Conservation (phyloP, 1,140 invertebrate genomes). For the Grapholita molesta region DNA sequence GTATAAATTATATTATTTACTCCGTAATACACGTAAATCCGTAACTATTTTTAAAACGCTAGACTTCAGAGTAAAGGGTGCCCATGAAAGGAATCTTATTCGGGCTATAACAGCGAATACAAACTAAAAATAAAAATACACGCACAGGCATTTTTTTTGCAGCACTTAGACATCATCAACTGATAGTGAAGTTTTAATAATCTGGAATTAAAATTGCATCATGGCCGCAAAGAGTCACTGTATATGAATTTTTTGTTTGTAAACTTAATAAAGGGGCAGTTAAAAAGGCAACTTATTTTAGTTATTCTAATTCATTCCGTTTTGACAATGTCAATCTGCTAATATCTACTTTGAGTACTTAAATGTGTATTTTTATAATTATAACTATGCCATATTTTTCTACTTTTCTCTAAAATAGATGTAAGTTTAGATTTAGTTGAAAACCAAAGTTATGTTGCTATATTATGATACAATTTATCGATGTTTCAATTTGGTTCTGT, state of each 20-base stretch:
- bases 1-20: too few species aligned
- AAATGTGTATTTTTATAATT: conserved; percentile 7
- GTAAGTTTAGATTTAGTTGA: conserved; percentile 3
- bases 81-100: too few species aligned
- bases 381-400: conserved; percentile 15
- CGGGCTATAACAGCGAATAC: too few species aligned
- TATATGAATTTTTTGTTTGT: neutral
- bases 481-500: neutral
- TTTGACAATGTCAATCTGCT: neutral
- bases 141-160: too few species aligned
- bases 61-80: too few species aligned
- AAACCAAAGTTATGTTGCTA: neutral
- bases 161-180: too few species aligned
- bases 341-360: conserved; percentile 9
- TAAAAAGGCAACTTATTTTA: neutral
- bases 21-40: too few species aligned
- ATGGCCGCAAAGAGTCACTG: neutral
- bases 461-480: neutral
- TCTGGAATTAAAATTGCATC: too few species aligned
- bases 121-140: too few species aligned
- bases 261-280: neutral
- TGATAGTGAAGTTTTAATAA: too few species aligned
- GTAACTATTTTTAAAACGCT: too few species aligned
- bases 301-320: neutral
- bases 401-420: neutral